Evolutionary conservation across 30 jellyfish, hydroid and myxozoan species (phyloP).

Genomic region (Aurelia sp.): DNA sequence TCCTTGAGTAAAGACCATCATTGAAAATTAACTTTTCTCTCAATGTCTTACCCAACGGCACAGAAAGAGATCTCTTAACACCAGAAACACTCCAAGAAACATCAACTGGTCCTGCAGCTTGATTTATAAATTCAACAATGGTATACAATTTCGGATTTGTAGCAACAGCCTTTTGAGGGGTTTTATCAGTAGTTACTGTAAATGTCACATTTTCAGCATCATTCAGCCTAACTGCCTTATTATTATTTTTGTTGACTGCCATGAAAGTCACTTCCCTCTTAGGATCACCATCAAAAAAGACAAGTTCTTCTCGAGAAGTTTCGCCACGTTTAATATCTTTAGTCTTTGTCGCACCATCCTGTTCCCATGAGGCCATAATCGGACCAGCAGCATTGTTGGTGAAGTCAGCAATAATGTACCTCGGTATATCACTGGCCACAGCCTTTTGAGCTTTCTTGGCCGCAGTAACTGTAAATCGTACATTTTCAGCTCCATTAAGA

Average conservation of each 20-base stretch:
- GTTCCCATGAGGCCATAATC: conserved; percentile 20
- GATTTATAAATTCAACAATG: not conserved
- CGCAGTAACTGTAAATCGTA: not conserved
- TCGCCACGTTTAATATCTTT: conserved; percentile 13
- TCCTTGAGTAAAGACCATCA: not conserved
- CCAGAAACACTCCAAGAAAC: not conserved
- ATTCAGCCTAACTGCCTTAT: conserved; percentile 9
- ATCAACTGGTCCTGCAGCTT: not conserved
- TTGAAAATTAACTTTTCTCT: not conserved
- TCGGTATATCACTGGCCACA: conserved; percentile 17
- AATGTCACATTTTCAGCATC: conserved; percentile 19
- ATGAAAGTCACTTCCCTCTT: conserved; percentile 1
- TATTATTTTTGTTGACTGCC: conserved; percentile 22
- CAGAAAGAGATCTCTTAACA: not conserved
- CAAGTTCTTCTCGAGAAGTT: not conserved
- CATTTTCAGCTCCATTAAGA: conserved; percentile 27
- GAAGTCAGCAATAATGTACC: conserved; percentile 37
- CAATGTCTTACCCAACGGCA: not conserved
- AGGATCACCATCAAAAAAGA: conserved; percentile 15
- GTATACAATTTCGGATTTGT: conserved; percentile 2
- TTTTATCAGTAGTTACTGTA: conserved; percentile 17
- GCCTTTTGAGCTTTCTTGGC: conserved; percentile 27
- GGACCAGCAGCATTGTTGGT: conserved; percentile 42
- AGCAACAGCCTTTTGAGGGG: conserved; percentile 12
- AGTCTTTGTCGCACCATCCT: conserved; percentile 15